Conservation (phyloP, 1,140 invertebrate genomes). For the Aphelenchoides besseyi region DNA sequence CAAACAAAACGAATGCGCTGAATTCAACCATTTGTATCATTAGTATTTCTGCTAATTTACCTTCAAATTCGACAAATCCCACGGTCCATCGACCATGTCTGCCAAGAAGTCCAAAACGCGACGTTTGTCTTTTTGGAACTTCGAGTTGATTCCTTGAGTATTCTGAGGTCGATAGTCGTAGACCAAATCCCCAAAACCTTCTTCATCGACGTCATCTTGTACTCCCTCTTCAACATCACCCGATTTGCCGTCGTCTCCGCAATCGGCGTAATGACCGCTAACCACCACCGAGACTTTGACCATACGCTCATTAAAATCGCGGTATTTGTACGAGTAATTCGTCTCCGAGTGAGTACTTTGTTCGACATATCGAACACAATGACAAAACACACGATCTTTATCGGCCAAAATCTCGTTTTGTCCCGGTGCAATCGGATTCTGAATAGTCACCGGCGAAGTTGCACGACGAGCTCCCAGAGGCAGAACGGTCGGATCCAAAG, state of each 20-base stretch:
- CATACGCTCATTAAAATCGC: not conserved
- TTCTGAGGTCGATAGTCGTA: not conserved
- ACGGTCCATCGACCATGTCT: not conserved
- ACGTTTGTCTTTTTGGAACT: not conserved
- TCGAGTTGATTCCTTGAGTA: not conserved
- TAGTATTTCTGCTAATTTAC: not conserved
- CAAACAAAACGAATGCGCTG: slow-evolving; percentile 8
- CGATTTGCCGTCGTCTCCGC: not conserved
- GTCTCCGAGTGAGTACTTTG: not conserved
- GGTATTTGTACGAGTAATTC: not conserved
- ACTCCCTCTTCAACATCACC: not conserved
- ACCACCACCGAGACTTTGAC: not conserved
- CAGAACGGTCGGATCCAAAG: not conserved
- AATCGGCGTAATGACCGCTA: not conserved
- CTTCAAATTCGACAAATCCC: not conserved
- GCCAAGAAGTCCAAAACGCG: not conserved
- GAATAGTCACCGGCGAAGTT: not conserved
- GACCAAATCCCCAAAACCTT: not conserved
- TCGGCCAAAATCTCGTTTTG: not conserved
- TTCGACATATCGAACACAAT: not conserved
- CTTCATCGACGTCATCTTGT: not conserved
- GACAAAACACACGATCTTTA: not conserved
- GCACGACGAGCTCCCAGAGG: not conserved
- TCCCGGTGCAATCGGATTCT: not conserved
- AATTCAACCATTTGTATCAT: not conserved